phyloP scores from a whole-genome alignment of 64 coral and sea anemone species.

The Actinia tenebrosa region DNA sequence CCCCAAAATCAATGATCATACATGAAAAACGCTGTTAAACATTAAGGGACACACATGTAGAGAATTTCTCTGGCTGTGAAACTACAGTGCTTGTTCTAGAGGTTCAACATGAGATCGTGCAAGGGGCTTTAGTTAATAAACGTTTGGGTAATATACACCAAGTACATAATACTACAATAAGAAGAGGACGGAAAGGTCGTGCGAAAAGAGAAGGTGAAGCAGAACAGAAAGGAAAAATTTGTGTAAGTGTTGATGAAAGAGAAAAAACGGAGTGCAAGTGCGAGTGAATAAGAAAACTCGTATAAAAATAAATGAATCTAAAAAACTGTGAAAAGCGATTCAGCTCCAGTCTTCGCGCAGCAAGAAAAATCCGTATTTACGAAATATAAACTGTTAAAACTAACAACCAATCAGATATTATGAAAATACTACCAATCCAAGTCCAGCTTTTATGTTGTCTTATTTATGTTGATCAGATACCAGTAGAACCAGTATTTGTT shows the following conservation, averaged over 20 bases:
- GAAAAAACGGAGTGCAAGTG: not conserved
- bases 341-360: not conserved
- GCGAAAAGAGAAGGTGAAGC: not conserved
- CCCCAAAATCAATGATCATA: no score
- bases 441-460: not conserved
- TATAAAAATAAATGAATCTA: no score
- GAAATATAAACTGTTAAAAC: not conserved
- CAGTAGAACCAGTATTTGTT: not conserved
- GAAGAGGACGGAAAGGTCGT: not conserved
- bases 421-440: not conserved
- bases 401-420: not conserved
- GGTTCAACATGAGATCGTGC: no score
- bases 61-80: no score
- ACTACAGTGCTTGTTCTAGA: no score
- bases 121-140: no score
- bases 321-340: not conserved
- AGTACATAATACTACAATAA: not conserved
- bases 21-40: no score
- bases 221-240: not conserved
- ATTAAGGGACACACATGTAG: no score
- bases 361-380: not conserved
- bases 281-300: not conserved
- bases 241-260: not conserved
- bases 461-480: not conserved
- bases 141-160: no score